phyloP scores from a whole-genome alignment of 2,113 vertebrate genomes.

The Thamnaconus septentrionalis region DNA sequence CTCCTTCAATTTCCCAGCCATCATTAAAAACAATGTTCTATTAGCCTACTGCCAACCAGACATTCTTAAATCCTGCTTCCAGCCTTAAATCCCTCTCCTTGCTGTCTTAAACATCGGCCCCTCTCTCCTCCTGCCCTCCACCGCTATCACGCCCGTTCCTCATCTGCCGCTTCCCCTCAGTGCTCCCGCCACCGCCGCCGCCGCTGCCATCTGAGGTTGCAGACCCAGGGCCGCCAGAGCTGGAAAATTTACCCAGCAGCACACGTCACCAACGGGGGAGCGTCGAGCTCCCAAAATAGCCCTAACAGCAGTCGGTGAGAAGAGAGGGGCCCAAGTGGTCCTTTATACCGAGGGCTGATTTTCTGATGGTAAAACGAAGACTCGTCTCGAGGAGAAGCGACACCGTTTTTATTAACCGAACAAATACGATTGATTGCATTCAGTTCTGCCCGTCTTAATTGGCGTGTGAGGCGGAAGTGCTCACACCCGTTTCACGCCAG shows the following conservation, averaged over 20 bases:
- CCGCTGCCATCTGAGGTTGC: conserved; percentile 65
- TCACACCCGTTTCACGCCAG: too few relatives aligned
- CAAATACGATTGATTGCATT: too few relatives aligned
- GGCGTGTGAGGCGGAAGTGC: too few relatives aligned
- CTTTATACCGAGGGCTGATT: conserved; percentile 42
- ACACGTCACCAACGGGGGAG: conserved; percentile 69
- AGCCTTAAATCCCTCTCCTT: too few relatives aligned
- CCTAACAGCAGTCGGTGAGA: conserved; percentile 61
- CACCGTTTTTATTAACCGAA: too few relatives aligned
- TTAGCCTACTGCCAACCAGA: too few relatives aligned
- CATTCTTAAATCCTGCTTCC: too few relatives aligned
- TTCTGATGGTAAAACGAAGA: conserved; percentile 51
- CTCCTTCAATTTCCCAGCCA: too few relatives aligned
- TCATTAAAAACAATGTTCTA: too few relatives aligned
- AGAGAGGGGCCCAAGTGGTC: conserved; percentile 45
- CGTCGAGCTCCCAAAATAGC: conserved; percentile 68
- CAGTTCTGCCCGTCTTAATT: too few relatives aligned
- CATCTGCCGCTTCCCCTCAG: background rate
- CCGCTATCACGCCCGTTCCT: background rate
- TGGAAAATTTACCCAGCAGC: conserved; percentile 75
- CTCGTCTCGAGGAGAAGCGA: background rate
- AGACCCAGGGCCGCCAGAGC: conserved; percentile 51
- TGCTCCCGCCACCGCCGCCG: conserved; percentile 3
- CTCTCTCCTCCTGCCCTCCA: conserved; percentile 9
- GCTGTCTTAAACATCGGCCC: too few relatives aligned